Conservation (phyloP, 1,140 invertebrate genomes). For the Pseudachorutes palmiensis region DNA sequence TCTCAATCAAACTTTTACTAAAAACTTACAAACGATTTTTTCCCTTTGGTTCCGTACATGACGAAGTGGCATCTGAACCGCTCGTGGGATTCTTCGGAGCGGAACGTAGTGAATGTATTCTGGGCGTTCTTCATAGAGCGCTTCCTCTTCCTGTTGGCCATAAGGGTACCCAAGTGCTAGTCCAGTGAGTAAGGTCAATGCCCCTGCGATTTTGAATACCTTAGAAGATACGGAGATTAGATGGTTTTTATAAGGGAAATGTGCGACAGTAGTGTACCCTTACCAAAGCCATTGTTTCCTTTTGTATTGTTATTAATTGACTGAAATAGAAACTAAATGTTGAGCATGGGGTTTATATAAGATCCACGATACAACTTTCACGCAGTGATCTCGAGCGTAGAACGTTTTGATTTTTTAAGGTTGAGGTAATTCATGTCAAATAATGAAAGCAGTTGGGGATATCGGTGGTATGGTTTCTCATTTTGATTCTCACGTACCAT, state of each 20-base stretch:
- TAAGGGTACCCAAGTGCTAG: slow-evolving; percentile 14
- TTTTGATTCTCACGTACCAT: neutral
- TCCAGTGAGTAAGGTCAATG: neutral
- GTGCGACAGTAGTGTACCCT: neutral
- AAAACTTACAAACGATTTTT: slow-evolving; percentile 18
- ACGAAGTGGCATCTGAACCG: neutral
- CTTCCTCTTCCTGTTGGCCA: slow-evolving; percentile 16
- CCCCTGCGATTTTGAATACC: neutral
- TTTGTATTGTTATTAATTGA: no score
- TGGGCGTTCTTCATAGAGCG: slow-evolving; percentile 10
- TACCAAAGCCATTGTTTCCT: neutral
- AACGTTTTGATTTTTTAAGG: neutral
- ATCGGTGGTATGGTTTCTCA: neutral
- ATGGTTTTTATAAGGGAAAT: neutral
- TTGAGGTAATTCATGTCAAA: neutral
- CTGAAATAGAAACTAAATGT: slow-evolving; percentile 1
- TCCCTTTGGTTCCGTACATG: neutral
- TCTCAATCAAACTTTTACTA: no score
- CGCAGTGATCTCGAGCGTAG: neutral
- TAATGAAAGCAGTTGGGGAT: neutral
- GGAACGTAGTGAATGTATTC: slow-evolving; percentile 5
- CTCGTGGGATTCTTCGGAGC: slow-evolving; percentile 19
- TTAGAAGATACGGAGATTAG: neutral
- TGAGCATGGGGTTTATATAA: neutral
- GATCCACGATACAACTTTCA: no score